phyloP scores from a whole-genome alignment of 2,888 invertebrate genomes.

The Netelia fuscicornis region DNA sequence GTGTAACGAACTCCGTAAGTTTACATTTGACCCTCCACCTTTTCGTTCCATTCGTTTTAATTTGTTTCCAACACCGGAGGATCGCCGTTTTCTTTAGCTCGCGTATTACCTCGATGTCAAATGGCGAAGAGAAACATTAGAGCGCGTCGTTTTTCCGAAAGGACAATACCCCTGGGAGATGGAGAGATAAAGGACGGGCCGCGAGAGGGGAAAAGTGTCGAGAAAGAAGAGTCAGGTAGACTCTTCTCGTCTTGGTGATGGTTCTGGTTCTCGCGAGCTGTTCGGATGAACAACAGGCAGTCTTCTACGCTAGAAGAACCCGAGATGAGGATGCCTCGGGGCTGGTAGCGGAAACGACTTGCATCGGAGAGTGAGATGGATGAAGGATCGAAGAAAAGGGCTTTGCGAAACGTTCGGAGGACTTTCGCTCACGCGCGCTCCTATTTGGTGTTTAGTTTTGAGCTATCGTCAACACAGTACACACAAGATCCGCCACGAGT shows the following conservation, averaged over 20 bases:
- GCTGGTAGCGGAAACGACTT: constrained; percentile 56
- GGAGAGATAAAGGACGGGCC: not conserved
- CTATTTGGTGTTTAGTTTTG: constrained; percentile 57
- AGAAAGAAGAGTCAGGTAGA: constrained; percentile 15
- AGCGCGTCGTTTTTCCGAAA: constrained; percentile 20
- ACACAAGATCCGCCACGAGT: not conserved
- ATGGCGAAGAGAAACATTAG: constrained; percentile 11
- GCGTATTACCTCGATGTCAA: constrained; percentile 28
- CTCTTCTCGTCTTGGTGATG: constrained; percentile 1
- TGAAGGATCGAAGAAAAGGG: constrained; percentile 24
- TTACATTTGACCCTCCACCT: not conserved
- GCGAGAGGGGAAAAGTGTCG: constrained; percentile 1
- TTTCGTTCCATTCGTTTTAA: not conserved
- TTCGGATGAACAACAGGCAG: constrained; percentile 42
- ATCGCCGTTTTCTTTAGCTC: not conserved
- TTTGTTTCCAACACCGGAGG: constrained; percentile 5
- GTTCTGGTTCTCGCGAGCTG: constrained; percentile 32
- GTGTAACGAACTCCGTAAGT: constrained; percentile 28
- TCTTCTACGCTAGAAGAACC: constrained; percentile 32
- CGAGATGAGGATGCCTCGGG: constrained; percentile 42
- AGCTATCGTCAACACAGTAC: constrained; percentile 37
- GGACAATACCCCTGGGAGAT: constrained; percentile 38
- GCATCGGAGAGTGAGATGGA: constrained; percentile 39
- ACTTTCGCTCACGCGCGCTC: constrained; percentile 31
- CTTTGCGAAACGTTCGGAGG: constrained; percentile 6